Base-by-base conservation (phyloP, 2,888 invertebrate species). In the Napeogenes inachia region DNA sequence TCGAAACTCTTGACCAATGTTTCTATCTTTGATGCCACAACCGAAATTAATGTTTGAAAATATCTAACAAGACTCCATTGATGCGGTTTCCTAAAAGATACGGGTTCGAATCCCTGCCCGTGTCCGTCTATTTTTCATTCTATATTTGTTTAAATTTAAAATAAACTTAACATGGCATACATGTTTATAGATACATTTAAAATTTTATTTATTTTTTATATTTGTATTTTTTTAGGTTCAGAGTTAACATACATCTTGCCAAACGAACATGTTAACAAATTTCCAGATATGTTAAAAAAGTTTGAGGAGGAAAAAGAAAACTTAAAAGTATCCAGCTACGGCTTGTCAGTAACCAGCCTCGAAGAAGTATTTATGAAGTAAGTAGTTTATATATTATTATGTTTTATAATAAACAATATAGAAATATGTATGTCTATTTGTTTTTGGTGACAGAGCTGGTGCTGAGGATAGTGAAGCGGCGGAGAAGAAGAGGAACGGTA, bases 341-440 rank as follows among this genome's bases (percentile, higher is more conserved):
- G 97, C 2, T 93, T 97, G 4, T 96, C 97, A 3, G 93, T 96
- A 13, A 96, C 97, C 2, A 96, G 96, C n/a, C 92, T 98, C 79
- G 97, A 97, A 85, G 97, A 98, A 88, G 97, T 97, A 0, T 96
- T 97, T 76, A 93, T 96, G 92, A 95, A 94, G 94, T 94, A 85
- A 79, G 87, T 78, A 38, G 30, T n/a, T 3, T 33, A 38, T 21
- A 35, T 1, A 21, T 4, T 59, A 4, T n/a, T 35, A 32, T 50
- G 21, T 21, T 21, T 1, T 13, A n/a, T 21, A 35, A 54, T 13
- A 35, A 8, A n/a, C 12, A 35, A 13, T 45, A 38, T 42, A 33
- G 45, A 32, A 45, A 13, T 12, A 30, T 12, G 42, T 45, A 50
- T 59, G 32, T 57, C 57, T 61, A 47, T 57, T 38, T n/a, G 47